Base-by-base conservation (phyloP, 2,797 vertebrate species). In the Aulostomus chinensis region DNA sequence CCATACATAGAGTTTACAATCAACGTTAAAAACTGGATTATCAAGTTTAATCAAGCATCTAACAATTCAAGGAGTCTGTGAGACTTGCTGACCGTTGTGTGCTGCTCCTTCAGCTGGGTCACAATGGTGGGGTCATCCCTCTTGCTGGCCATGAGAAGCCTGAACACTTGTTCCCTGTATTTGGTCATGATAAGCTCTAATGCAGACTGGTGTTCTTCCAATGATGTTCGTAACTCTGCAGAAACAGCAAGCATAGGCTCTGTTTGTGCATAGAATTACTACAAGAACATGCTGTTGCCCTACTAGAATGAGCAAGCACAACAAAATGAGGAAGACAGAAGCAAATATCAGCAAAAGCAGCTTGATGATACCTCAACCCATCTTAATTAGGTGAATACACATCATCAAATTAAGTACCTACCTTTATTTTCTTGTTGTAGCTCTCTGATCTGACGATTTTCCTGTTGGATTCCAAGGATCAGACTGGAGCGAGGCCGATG, bases 141-240 rank as follows among this genome's bases (percentile, higher is more conserved):
- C 82, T 99, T 99, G 85, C 95, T 97, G 0, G 96, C 91, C 95
- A 97, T 97, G 7, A 99, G 91, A 37, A 99, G 76, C 63, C 97
- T 88, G 54, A 98, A 98, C 80, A 98, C 95, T 77, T 99, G 97
- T 62, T 99, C 97, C 59, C 97, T 93, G 78, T 99, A 99, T 78
- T 99, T 99, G 88, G 92, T 99, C 97, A 99, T 99, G 60, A 99
- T 98, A 52, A 99, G 94, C 57, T 98, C 96, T 83, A 99, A 83
- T 2, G 97, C 97, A 15, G 97, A 99, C 81, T 99, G 97, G 72
- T 99, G 97, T 73, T 99, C 97, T 67, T 99, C 96, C n/a, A 99
- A 79, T 3, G 97, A 99, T 0, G 93, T 93, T 20, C 93, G 92
- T 5, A 99, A 80, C 68, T 99, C 97, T 99, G 76, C 26, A 49